Base-by-base conservation (phyloP, 1,140 invertebrate genomes). In the Streblospio benedicti region DNA sequence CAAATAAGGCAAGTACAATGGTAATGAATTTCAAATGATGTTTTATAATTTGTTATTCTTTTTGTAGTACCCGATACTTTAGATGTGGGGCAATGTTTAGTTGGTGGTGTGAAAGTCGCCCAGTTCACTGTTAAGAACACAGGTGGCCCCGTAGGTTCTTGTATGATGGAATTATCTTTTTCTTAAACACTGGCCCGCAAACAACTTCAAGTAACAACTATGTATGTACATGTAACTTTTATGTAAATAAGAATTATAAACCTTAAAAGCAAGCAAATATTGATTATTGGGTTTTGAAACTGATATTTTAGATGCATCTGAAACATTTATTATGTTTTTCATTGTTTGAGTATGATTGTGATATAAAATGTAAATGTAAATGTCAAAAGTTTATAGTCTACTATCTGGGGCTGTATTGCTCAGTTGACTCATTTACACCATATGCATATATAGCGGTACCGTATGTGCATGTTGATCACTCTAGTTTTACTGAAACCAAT, bases 101-200 rank as follows among this genome's bases (percentile, higher is more conserved):
- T 77, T 16, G 71, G 73, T 23, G 73, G 71, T 6, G 64, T 64
- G 32, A 71, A 75, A 43, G 67, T 73, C 0, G 63, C 62, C n/a
- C 70, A 75, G 49, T 70, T 73, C 51, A 55, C 70, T 2, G 56
- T 79, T 1, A 71, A 68, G 55, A 79, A 79, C 61, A 61, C 66
- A 14, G 77, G 77, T 27, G 76, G 76, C 1, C 51, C 57, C 59
- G 77, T 75, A 4, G 57, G 70, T 12, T 79, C 78, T 60, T 76
- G 75, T 63, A 64, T 79, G 5, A 67, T 78, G 61, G 65, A 69
- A 4, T 64, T 63, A 33, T 61, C 64, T 28, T 62, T 66, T 4
- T n/a, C n/a, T n/a, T n/a, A n/a, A n/a, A n/a, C 20, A 66, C 74
- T 78, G 76, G 76, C 74, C 76, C n/a, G 67, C 75, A 12, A 67